Evolutionary conservation across 2,113 vertebrate species (phyloP), one percentile per base, ranked within the genome.

Genomic region (Ellobius talpinus): DNA sequence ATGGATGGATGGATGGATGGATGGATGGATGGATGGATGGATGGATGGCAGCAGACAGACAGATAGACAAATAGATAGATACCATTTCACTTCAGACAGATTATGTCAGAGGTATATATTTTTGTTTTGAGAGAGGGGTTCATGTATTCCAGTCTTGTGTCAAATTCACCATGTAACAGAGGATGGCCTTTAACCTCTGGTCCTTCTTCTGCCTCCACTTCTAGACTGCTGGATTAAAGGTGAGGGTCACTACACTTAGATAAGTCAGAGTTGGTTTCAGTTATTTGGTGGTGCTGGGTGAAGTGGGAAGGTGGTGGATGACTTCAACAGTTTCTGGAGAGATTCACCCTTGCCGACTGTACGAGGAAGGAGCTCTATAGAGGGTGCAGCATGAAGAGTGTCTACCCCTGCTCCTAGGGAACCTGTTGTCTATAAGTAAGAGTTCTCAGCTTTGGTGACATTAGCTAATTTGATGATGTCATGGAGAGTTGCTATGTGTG

Each of bases 301-400:
- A 50, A 16, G 8, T 52, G 65, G 13, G 23, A 33, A 13, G 52
- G 29, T n/a, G 29, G 5, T 26, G 36, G 23, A 21, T 74, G 66
- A 87, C 52, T 47, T 42, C 47, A n/a, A 26, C 21, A 84, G 47
- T 24, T 70, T 90, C 14, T 12, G 5, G 7, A 78, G 29, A 39
- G 24, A 10, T 45, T 89, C 31, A 55, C 11, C 47, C 61, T 45
- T 36, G 73, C n/a, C 68, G 45, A 2, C 0, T 10, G 7, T 84
- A 4, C 3, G 29, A 19, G 84, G 73, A 63, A 82, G 45, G 42
- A 55, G 24, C 31, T 31, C 5, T 36, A 0, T 19, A n/a, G 36
- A 87, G 29, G 11, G 3, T 24, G 17, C 0, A 16, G 11, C 58
- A n/a, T 1, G 1, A 45, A 4, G 42, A 5, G 4, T 61, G 61